Evolutionary conservation across 2,888 invertebrate species (phyloP), one percentile per base, ranked within the genome.

Genomic region (Emesis furor): DNA sequence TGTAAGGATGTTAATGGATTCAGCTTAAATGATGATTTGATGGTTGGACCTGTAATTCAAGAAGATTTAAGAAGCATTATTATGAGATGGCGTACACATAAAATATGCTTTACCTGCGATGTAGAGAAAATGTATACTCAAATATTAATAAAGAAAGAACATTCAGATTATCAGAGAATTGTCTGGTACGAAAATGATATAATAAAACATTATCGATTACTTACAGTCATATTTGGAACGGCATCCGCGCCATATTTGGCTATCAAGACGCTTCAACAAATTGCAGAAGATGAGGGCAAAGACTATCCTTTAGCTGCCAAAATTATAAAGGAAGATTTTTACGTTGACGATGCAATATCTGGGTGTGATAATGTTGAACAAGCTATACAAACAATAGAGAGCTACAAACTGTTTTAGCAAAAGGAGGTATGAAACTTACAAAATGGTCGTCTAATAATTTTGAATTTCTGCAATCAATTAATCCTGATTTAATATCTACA

Each of bases 331-430:
- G 42, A 42, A 12, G 42, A 42, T 12, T 59, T 59, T 59, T 59
- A 59, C 24, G 59, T 59, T 8, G 24, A 24, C 24, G 59, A 59
- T 17, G 17, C 17, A 2, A 17, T 17, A 17, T 55, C 17, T 0
- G 55, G 17, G 4, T 55, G 55, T 17, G 55, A 55, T 5, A 55
- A 5, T 4, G 5, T 17, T 7, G 14, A 55, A 8, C 55, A 55
- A 12, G 55, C 51, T 55, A 55, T 55, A n/a, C n/a, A 55, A 55
- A 55, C n/a, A 8, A 55, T n/a, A 55, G n/a, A n/a, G n/a, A 55
- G n/a, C 5, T 17, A 55, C 51, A 55, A 8, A n/a, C n/a, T 3
- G 51, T 55, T 55, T 4, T 55, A 55, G 55, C 3, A 12, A 42
- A 2, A 3, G 42, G 42, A 12, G 10, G 42, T 42, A 12, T 42